Conservation (phyloP, 1,140 invertebrate species). For the Temnothorax longispinosus region DNA sequence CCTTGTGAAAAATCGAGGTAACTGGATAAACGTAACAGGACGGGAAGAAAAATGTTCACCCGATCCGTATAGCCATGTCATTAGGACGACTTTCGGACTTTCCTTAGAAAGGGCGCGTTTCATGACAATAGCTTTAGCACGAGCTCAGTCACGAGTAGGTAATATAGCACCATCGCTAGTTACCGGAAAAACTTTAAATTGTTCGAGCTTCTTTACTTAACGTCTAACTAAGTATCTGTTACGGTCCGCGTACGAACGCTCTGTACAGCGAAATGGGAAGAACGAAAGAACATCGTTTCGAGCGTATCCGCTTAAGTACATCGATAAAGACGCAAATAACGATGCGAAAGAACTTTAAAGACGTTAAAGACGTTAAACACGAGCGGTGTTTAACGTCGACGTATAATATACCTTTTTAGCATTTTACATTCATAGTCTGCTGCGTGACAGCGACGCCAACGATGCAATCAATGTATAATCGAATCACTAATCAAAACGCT, state of each 20-base stretch:
- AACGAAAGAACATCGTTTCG: neutral
- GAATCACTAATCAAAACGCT: slow-evolving; percentile 67
- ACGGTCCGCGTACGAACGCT: neutral
- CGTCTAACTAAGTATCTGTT: slow-evolving; percentile 2
- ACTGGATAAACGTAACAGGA: slow-evolving; percentile 21
- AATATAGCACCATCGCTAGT: neutral
- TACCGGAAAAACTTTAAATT: slow-evolving; percentile 65
- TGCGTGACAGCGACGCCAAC: neutral
- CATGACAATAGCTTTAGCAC: slow-evolving; percentile 27
- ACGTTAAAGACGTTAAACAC: neutral
- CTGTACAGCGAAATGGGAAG: neutral
- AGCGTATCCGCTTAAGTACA: neutral
- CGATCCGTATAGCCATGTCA: neutral
- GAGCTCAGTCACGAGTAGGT: slow-evolving; percentile 10
- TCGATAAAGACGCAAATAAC: slow-evolving; percentile 16
- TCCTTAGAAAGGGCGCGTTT: neutral
- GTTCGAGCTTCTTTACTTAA: slow-evolving; percentile 16
- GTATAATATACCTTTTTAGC: slow-evolving; percentile 4
- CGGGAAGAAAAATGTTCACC: slow-evolving; percentile 22
- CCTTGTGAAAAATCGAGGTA: slow-evolving; percentile 26
- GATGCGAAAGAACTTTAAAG: slow-evolving; percentile 10
- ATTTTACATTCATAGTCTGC: slow-evolving; percentile 7
- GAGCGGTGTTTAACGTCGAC: neutral
- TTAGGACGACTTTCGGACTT: slow-evolving; percentile 35
- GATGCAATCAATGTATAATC: slow-evolving; percentile 68